A percentile compares a stretch with the other conserved stretches of the same genome.
These are phyloP conservation scores for Sinosuthora webbiana DNA, from an alignment of 2,113 vertebrate genomes.

Conservation along the genomic window DNA sequence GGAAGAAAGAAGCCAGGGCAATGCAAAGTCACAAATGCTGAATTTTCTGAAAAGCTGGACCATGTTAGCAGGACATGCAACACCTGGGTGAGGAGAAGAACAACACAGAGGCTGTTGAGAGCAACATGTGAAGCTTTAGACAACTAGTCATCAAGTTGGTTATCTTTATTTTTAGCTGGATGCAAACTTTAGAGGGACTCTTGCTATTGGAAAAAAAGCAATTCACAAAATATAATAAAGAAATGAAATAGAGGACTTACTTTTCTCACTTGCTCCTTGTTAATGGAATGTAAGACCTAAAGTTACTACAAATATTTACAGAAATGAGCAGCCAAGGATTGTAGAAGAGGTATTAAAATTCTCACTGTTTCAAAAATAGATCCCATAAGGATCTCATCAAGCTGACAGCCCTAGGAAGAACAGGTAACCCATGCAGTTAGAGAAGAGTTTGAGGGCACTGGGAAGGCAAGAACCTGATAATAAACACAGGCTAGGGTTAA, in stretches of 20 bases:
- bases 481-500: not conserved
- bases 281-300: not conserved
- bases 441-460: not conserved
- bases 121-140: not conserved
- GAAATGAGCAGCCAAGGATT: not conserved
- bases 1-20: not conserved
- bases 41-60: not conserved
- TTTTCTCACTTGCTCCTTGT: not conserved
- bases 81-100: not conserved
- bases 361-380: not conserved
- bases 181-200: not conserved
- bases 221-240: not conserved
- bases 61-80: not conserved
- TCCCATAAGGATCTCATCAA: not conserved
- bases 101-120: not conserved
- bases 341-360: not conserved
- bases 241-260: not conserved
- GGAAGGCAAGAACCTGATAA: not conserved
- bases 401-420: not conserved
- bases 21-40: not conserved
- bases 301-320: not conserved
- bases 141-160: not conserved
- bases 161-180: not conserved
- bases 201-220: not conserved
- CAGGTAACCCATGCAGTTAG: not conserved